These are phyloP conservation scores for Gymnocheta viridis DNA, from an alignment of 2,888 invertebrate species.

Conservation along the genomic window DNA sequence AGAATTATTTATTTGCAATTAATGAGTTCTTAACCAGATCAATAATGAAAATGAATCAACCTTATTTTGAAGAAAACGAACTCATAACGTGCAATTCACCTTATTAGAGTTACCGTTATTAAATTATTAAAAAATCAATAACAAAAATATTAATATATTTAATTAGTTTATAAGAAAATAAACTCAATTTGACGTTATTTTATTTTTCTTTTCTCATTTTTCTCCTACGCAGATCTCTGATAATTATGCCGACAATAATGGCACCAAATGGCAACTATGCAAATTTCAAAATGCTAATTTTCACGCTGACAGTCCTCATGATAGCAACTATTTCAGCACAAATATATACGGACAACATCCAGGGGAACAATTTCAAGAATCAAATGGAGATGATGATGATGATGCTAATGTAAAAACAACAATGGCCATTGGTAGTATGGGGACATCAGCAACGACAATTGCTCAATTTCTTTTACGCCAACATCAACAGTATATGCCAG, in stretches of 20 bases:
- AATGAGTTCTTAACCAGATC: too few species aligned
- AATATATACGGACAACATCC: conserved; percentile 29
- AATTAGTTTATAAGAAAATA: background rate
- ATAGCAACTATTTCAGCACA: conserved; percentile 50
- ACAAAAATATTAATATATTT: background rate
- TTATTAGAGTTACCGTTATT: too few species aligned
- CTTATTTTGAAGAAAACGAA: too few species aligned
- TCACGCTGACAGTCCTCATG: conserved; percentile 52
- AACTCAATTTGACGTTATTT: background rate
- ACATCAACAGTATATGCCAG: conserved; percentile 72
- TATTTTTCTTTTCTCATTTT: background rate
- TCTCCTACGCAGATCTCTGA: conserved; percentile 83
- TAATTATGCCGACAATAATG: conserved; percentile 88
- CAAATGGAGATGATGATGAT: conserved; percentile 28
- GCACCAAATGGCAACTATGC: conserved; percentile 87
- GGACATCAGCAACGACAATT: conserved; percentile 50
- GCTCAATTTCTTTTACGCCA: conserved; percentile 60
- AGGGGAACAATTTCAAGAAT: conserved; percentile 29
- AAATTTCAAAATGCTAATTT: conserved; percentile 75
- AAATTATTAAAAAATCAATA: background rate
- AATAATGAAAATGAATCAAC: too few species aligned
- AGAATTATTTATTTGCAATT: too few species aligned
- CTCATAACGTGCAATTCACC: too few species aligned
- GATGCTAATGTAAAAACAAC: conserved; percentile 24
- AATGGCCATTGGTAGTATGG: conserved; percentile 30